A percentile compares a stretch with the other conserved stretches of the same genome.
Conservation (phyloP, 2,113 vertebrate genomes). For the Corythoichthys intestinalis region DNA sequence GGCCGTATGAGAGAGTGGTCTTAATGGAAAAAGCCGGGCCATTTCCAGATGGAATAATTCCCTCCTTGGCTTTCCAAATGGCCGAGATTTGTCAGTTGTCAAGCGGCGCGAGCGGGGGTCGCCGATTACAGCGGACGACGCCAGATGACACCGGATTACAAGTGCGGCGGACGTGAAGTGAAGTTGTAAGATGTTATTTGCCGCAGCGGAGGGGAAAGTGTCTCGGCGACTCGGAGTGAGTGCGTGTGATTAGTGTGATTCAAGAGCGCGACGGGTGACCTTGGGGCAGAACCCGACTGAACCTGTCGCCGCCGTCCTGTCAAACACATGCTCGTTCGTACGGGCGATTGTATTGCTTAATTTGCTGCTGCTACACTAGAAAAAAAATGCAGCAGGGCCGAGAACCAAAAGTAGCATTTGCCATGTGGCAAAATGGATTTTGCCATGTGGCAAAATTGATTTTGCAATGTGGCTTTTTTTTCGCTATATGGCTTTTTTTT, state of each 20-base stretch:
- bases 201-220: slow-evolving; percentile 18
- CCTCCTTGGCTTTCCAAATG: slow-evolving; percentile 71
- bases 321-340: slow-evolving; percentile 38
- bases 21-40: slow-evolving; percentile 75
- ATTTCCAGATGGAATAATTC: slow-evolving; percentile 73
- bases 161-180: slow-evolving; percentile 46
- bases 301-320: slow-evolving; percentile 61
- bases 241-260: slow-evolving; percentile 59
- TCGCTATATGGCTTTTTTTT: too few relatives aligned
- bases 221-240: slow-evolving; percentile 20
- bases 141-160: slow-evolving; percentile 56
- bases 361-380: too few relatives aligned
- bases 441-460: too few relatives aligned
- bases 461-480: too few relatives aligned
- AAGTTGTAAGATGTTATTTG: slow-evolving; percentile 46
- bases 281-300: slow-evolving; percentile 61
- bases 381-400: too few relatives aligned
- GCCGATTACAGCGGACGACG: not conserved
- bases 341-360: too few relatives aligned
- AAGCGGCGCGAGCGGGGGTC: slow-evolving; percentile 25
- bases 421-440: too few relatives aligned
- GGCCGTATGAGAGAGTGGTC: slow-evolving; percentile 66
- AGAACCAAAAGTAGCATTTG: too few relatives aligned
- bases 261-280: slow-evolving; percentile 56
- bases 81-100: slow-evolving; percentile 77